Conservation (phyloP, 2,888 invertebrate genomes). For the Ophion obscuratus region DNA sequence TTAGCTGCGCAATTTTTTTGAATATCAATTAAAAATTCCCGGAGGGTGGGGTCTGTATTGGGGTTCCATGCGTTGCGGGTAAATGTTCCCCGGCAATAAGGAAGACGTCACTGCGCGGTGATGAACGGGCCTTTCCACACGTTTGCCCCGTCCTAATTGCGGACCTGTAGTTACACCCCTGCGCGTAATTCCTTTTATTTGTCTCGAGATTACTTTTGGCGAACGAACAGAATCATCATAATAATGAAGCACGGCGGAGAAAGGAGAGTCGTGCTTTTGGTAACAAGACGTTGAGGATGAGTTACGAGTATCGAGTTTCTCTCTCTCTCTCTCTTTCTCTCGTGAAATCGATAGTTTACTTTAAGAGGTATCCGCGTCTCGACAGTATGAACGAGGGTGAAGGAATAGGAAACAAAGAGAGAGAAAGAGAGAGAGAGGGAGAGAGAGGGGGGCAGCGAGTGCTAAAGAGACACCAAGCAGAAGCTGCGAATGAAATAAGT, state of each 20-base stretch:
- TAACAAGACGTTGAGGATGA: constrained; percentile 60
- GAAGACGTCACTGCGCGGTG: constrained; percentile 22
- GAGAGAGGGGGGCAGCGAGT: background rate
- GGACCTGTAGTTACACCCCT: background rate
- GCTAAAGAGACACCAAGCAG: background rate
- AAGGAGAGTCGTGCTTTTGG: constrained; percentile 43
- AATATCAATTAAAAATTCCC: background rate
- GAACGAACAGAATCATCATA: constrained; percentile 21
- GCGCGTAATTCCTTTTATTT: constrained; percentile 24
- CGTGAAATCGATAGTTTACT: constrained; percentile 63
- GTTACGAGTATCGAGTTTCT: constrained; percentile 63
- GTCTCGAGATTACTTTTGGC: constrained; percentile 21
- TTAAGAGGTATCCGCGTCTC: constrained; percentile 42
- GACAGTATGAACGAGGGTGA: constrained; percentile 58
- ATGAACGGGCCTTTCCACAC: constrained; percentile 24
- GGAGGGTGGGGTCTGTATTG: background rate
- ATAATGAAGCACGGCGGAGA: constrained; percentile 5
- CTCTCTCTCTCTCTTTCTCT: background rate
- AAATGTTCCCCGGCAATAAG: background rate
- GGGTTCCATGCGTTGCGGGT: background rate
- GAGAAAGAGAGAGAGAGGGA: constrained; percentile 5
- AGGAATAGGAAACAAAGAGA: constrained; percentile 3
- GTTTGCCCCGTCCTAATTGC: background rate
- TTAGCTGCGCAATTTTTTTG: background rate
- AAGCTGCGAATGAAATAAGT: too few relatives aligned